phyloP scores from a whole-genome alignment of 2,888 invertebrate species.

The Synanthedon tipuliformis region DNA sequence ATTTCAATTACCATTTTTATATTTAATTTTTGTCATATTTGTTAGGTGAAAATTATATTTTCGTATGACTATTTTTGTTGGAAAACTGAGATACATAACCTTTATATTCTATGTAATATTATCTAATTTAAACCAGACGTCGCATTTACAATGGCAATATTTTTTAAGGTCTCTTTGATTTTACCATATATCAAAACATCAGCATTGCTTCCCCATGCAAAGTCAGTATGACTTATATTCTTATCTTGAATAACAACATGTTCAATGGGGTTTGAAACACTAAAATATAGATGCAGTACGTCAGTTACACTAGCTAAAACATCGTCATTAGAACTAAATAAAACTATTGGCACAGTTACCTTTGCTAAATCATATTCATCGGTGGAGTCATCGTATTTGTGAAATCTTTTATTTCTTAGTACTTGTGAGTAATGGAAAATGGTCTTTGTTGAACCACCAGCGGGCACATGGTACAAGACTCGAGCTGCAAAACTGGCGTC shows the following conservation, averaged over 20 bases:
- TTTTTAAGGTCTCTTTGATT: slow-evolving; percentile 27
- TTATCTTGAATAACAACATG: slow-evolving; percentile 18
- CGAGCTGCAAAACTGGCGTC: slow-evolving; percentile 23
- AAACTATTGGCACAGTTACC: slow-evolving; percentile 18
- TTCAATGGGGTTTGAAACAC: slow-evolving; percentile 14
- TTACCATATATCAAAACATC: slow-evolving; percentile 26
- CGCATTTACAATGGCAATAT: slow-evolving; percentile 8
- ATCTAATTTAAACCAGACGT: no score
- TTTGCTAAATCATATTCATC: slow-evolving; percentile 18
- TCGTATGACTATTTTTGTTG: no score
- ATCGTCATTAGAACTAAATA: slow-evolving; percentile 28
- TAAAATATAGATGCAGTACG: slow-evolving; percentile 14
- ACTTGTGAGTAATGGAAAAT: slow-evolving; percentile 42
- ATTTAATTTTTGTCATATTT: no score
- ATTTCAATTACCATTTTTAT: no score
- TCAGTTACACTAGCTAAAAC: slow-evolving; percentile 22
- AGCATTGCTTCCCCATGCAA: slow-evolving; percentile 26
- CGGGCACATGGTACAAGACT: slow-evolving; percentile 36
- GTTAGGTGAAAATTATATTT: no score
- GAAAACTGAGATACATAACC: no score
- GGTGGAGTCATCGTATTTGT: slow-evolving; percentile 21
- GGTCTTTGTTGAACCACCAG: slow-evolving; percentile 43
- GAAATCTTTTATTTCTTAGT: slow-evolving; percentile 34
- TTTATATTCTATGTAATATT: no score
- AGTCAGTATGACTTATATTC: slow-evolving; percentile 31